Evolutionary conservation across 2,888 invertebrate species (phyloP), one percentile per base, ranked within the genome.

Genomic region (Cosmia trapezina): DNA sequence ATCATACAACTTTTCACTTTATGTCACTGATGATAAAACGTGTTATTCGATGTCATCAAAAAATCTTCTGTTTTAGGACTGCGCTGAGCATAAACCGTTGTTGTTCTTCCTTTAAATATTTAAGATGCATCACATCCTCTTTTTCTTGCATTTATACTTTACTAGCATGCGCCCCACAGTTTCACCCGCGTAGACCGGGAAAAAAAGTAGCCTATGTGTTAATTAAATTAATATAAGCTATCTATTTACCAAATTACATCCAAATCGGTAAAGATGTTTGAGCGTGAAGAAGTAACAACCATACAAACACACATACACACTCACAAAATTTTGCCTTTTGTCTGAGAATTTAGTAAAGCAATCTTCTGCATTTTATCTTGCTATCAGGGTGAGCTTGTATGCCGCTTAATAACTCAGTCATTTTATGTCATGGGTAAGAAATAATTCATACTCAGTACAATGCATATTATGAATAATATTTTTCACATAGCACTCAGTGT

Each of bases 81-180:
- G 56, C 9, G 37, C 66, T 47, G 51, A 74, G 57, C 17, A 45
- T 41, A 57, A 47, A 14, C 28, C n/a, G 22, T 51, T 64, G 12
- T 33, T 62, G 45, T 53, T 73, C 43, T 64, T 68, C 37, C 57
- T 66, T 56, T 67, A 8, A 45, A 62, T 65, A 17, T 64, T 63
- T 57, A 68, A 4, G 5, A 61, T 33, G 22, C 28, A 17, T 66
- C 14, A 43, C 11, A 51, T 19, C 54, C 1, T 28, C 7, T 4
- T 54, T 53, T 33, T 22, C 51, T 37, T 70, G 62, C 54, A 70
- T 70, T 75, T 67, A 66, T 28, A 6, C n/a, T 45, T n/a, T 54
- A 70, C 28, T 28, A 28, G 28, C 3, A n/a, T 28, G 28, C 28
- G 28, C 28, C 28, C 28, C 28, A 3, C 28, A 28, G 28, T 28